Evolutionary conservation across 2,797 vertebrate species (phyloP).

Genomic region (Sebastes kiyomatsui): DNA sequence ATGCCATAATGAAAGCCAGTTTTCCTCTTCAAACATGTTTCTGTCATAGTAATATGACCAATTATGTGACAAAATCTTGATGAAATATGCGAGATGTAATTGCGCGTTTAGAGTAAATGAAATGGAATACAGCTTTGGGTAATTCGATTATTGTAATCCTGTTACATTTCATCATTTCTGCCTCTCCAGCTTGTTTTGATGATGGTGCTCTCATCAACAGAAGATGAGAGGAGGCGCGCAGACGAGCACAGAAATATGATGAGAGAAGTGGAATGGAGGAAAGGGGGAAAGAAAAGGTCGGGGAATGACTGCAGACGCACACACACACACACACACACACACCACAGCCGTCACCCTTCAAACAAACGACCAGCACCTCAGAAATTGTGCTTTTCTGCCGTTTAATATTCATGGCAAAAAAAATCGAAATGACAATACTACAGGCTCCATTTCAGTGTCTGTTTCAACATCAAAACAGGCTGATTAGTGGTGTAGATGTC

Average conservation of each 20-base stretch:
- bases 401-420: slow-evolving; percentile 49
- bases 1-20: not conserved
- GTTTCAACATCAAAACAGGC: slow-evolving; percentile 34
- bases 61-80: not conserved
- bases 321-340: not conserved
- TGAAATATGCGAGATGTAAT: slow-evolving; percentile 1
- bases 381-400: slow-evolving; percentile 17
- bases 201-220: slow-evolving; percentile 52
- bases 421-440: slow-evolving; percentile 1
- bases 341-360: slow-evolving; percentile 16
- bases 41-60: not conserved
- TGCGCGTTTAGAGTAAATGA: slow-evolving; percentile 22
- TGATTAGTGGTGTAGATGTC: slow-evolving; percentile 37
- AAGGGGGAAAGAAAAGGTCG: not conserved
- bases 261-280: slow-evolving; percentile 21
- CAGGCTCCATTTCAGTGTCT: slow-evolving; percentile 12
- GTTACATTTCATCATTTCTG: slow-evolving; percentile 41
- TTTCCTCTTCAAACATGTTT: not conserved
- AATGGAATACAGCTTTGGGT: slow-evolving; percentile 27
- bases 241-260: slow-evolving; percentile 21
- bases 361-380: slow-evolving; percentile 33
- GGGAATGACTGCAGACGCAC: slow-evolving; percentile 12
- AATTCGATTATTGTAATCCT: slow-evolving; percentile 57
- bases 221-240: slow-evolving; percentile 30
- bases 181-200: slow-evolving; percentile 47